phyloP scores from a whole-genome alignment of 2,797 vertebrate species.

The Monodelphis domestica region DNA sequence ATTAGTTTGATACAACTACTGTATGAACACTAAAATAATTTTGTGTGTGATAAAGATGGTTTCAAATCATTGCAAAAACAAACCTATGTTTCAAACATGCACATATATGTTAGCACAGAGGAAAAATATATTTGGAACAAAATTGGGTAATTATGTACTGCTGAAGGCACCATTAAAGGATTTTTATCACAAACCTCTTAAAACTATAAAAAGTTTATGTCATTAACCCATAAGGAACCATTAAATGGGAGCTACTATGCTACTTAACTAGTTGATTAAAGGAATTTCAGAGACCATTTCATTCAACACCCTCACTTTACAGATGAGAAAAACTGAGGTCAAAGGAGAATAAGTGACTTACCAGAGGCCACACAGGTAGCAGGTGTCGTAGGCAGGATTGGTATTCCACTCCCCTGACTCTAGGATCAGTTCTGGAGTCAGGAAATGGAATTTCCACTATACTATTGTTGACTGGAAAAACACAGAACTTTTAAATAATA shows the following conservation, averaged over 20 bases:
- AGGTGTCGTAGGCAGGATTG: background rate
- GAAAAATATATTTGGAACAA: background rate
- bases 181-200: background rate
- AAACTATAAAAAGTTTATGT: no score
- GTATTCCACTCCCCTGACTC: background rate
- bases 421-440: background rate
- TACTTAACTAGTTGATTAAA: background rate
- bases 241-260: background rate
- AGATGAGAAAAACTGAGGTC: background rate
- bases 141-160: background rate
- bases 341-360: background rate
- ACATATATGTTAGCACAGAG: background rate
- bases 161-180: background rate
- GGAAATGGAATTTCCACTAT: no score
- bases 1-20: background rate
- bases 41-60: background rate
- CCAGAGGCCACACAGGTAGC: background rate
- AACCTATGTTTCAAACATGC: background rate
- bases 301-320: background rate
- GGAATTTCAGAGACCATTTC: background rate
- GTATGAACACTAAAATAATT: background rate
- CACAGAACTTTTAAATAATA: no score
- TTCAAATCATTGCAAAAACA: background rate
- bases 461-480: no score
- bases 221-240: background rate